A percentile compares a stretch with the other conserved stretches of the same genome.
Evolutionary conservation across 2,797 vertebrate genomes (phyloP).

Genomic region (Mormyrops attenuatus): DNA sequence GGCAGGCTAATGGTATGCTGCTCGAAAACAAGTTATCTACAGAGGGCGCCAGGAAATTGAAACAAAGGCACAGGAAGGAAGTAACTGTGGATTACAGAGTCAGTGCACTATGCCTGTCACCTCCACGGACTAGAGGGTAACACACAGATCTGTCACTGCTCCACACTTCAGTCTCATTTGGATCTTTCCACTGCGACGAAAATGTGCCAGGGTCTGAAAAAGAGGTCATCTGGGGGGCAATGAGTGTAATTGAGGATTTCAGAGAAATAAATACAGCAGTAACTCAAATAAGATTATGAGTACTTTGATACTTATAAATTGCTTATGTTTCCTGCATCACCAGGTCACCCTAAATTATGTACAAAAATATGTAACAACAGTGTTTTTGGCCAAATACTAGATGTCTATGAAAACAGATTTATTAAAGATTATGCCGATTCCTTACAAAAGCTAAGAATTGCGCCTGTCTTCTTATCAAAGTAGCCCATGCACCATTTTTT

Average conservation of each 20-base stretch:
- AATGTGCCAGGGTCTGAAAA: not conserved
- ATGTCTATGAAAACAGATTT: not conserved
- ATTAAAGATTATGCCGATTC: not conserved
- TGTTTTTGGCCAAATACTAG: not conserved
- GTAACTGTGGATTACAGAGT: slow-evolving; percentile 54
- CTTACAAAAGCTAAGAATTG: not conserved
- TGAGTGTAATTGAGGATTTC: not conserved
- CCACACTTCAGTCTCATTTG: not conserved
- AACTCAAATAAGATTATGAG: not conserved
- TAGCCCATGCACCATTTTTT: not conserved
- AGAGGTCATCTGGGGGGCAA: not conserved
- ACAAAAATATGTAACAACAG: not conserved
- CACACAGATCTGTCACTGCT: not conserved
- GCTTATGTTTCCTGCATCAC: not conserved
- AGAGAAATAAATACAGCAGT: not conserved
- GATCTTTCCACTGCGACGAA: not conserved
- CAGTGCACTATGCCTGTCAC: slow-evolving; percentile 50
- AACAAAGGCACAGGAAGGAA: slow-evolving; percentile 69
- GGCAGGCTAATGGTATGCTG: not conserved
- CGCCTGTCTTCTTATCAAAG: not conserved
- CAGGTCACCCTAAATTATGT: not conserved
- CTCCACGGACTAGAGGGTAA: not conserved
- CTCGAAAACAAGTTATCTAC: slow-evolving; percentile 14
- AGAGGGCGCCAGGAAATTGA: slow-evolving; percentile 45
- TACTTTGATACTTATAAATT: not conserved